A percentile compares a stretch with the other conserved stretches of the same genome.
Conservation (phyloP, 2,888 invertebrate genomes). For the Sarcophaga variegata region DNA sequence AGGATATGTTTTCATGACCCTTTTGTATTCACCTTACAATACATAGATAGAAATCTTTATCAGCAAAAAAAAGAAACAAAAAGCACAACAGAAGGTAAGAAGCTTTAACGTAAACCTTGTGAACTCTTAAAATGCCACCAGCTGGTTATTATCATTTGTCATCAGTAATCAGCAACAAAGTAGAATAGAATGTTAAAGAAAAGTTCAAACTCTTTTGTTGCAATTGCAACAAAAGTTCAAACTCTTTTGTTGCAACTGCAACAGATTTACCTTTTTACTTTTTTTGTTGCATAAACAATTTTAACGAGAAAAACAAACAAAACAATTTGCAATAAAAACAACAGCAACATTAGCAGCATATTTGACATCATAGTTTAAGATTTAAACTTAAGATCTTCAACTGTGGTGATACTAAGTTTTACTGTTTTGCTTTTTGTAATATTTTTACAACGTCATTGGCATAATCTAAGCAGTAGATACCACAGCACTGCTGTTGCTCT, state of each 20-base stretch:
- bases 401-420: neutral
- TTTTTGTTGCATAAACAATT: neutral
- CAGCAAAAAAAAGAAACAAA: neutral
- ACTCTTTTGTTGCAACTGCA: neutral
- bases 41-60: no score
- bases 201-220: neutral
- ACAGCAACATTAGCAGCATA: neutral
- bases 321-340: neutral
- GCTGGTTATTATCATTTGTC: constrained; percentile 22
- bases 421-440: neutral
- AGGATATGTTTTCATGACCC: no score
- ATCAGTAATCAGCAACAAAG: neutral
- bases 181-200: neutral
- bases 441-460: neutral
- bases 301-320: neutral
- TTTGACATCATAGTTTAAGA: constrained; percentile 7
- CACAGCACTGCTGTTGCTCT: neutral
- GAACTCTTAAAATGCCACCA: neutral
- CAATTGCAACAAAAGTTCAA: neutral
- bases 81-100: neutral
- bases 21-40: no score
- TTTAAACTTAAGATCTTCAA: neutral
- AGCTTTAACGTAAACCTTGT: neutral
- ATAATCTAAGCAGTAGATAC: neutral
- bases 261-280: neutral